phyloP scores from a whole-genome alignment of 2,888 invertebrate species.

The Dasysyrphus tricinctus region DNA sequence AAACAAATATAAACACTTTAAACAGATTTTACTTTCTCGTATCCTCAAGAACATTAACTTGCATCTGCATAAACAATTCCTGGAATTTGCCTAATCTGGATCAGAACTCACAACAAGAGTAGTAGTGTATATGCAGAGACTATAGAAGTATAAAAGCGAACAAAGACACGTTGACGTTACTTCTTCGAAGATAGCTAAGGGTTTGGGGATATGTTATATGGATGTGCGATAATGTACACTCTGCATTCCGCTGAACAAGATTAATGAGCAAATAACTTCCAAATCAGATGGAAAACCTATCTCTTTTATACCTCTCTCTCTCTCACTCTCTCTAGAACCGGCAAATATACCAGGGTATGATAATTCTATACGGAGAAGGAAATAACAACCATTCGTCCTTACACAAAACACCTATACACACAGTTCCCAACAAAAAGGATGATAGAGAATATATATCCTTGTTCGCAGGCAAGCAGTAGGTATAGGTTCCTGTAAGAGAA shows the following conservation, averaged over 20 bases:
- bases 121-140: too few species aligned
- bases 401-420: background rate
- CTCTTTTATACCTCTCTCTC: background rate
- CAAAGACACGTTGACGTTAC: constrained; percentile 40
- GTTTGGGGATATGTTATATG: constrained; percentile 8
- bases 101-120: constrained; percentile 49
- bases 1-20: constrained; percentile 52
- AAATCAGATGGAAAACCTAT: constrained; percentile 50
- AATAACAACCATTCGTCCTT: constrained; percentile 4
- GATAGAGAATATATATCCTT: constrained; percentile 25
- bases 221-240: constrained; percentile 38
- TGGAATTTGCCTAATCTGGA: constrained; percentile 70
- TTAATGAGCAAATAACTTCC: constrained; percentile 74
- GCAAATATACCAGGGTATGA: background rate
- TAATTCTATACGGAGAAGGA: background rate
- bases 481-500: constrained; percentile 37
- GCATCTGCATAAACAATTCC: constrained; percentile 66
- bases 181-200: constrained; percentile 5
- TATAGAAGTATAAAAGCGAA: constrained; percentile 21
- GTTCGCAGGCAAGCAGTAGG: constrained; percentile 42
- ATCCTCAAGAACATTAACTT: constrained; percentile 57
- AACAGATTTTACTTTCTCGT: constrained; percentile 45
- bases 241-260: constrained; percentile 70
- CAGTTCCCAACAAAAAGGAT: background rate
- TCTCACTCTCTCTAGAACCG: background rate